Evolutionary conservation across 2,888 invertebrate genomes (phyloP).

Genomic region (Bugula neritina): DNA sequence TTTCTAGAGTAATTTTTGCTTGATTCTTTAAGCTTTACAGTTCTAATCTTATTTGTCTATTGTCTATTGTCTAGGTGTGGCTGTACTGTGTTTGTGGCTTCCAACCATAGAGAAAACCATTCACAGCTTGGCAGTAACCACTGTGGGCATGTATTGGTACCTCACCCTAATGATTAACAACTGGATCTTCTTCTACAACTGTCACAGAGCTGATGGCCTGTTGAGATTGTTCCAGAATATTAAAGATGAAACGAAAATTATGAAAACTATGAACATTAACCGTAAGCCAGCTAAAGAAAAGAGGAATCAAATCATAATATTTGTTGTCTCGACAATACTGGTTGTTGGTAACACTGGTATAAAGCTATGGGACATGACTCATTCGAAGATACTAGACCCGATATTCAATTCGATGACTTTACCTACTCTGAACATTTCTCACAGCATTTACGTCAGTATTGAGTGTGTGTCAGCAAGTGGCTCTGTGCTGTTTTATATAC

Average conservation of each 20-base stretch:
- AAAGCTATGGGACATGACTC: background rate
- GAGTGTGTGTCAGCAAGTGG: background rate
- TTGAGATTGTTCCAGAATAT: background rate
- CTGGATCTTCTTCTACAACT: background rate
- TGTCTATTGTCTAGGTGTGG: too few relatives aligned
- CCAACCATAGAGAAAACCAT: too few relatives aligned
- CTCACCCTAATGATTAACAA: background rate
- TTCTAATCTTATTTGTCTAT: too few relatives aligned
- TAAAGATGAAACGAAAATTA: background rate
- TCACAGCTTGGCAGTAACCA: background rate
- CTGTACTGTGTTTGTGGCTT: too few relatives aligned
- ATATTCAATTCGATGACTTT: background rate
- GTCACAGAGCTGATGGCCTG: background rate
- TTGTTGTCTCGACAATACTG: background rate
- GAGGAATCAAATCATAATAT: background rate
- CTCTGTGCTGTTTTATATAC: background rate
- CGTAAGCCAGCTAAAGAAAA: background rate
- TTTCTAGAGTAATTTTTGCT: too few relatives aligned
- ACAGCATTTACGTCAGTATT: too few relatives aligned
- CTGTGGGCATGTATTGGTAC: background rate
- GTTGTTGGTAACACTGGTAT: background rate
- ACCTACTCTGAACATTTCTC: background rate
- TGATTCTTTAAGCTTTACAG: too few relatives aligned
- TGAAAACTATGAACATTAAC: background rate
- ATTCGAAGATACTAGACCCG: background rate